A percentile compares a stretch with the other conserved stretches of the same genome.
Evolutionary conservation across 2,888 invertebrate species (phyloP).

Genomic region (Tryphoninae sp.): DNA sequence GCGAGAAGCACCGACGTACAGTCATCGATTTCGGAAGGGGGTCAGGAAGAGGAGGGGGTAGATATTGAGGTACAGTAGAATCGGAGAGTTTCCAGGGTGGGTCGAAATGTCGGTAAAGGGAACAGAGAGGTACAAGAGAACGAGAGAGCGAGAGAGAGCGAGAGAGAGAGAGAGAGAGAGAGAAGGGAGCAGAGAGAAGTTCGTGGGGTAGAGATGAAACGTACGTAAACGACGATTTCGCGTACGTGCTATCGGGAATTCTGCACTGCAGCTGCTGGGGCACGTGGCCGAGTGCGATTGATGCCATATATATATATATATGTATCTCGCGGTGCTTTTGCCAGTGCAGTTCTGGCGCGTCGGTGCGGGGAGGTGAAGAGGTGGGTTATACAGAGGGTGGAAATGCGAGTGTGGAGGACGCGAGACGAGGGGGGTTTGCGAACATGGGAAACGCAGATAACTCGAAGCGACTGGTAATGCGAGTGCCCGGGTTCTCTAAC

Average conservation of each 20-base stretch:
- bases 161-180: constrained; percentile 22
- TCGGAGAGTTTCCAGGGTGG: constrained; percentile 17
- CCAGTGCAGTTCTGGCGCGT: constrained; percentile 50
- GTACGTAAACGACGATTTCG: constrained; percentile 70
- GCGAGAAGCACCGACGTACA: constrained; percentile 37
- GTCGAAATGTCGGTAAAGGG: constrained; percentile 41
- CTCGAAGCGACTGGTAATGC: constrained; percentile 78
- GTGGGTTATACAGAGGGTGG: constrained; percentile 35
- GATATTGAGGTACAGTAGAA: constrained; percentile 31
- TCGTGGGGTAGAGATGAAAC: constrained; percentile 50
- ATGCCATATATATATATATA: constrained; percentile 54
- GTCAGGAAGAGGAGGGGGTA: constrained; percentile 12
- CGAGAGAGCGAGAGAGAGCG: constrained; percentile 32
- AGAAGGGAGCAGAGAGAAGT: constrained; percentile 24
- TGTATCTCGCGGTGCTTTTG: constrained; percentile 43
- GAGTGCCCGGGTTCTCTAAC: constrained; percentile 60
- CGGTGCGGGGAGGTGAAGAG: constrained; percentile 43
- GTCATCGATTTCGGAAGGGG: constrained; percentile 20
- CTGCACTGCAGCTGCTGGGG: constrained; percentile 78
- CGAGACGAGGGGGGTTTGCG: constrained; percentile 64
- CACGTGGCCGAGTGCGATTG: constrained; percentile 66
- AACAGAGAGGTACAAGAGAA: constrained; percentile 15
- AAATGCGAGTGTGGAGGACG: constrained; percentile 52
- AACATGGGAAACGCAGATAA: constrained; percentile 79
- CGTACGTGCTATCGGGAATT: constrained; percentile 74